Base-by-base conservation (phyloP, 2,888 invertebrate species). In the Cotesia congregata region DNA sequence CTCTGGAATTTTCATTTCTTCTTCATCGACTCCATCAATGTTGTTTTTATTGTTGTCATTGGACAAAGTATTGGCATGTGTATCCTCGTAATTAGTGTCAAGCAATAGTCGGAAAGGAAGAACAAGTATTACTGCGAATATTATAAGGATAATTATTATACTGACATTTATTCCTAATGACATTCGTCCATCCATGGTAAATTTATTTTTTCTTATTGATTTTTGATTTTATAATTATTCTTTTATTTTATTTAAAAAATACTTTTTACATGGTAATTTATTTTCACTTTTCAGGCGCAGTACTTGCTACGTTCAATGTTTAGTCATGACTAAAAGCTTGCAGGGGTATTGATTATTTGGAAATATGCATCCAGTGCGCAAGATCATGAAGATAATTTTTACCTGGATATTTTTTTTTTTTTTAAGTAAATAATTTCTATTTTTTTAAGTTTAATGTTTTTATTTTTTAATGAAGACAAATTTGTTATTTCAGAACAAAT, bases 131-230 rank as follows among this genome's bases (percentile, higher is more conserved):
- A 85, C 85, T 9, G 85, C 83, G 78, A 87, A 88, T 79, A 88
- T 86, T 77, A 83, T 77, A 4, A 87, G 75, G 39, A 83, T 84
- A n/a, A 86, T n/a, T 12, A 87, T 72, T 17, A 88, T 85, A 65
- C 86, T 83, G 62, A 87, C 77, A 77, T 87, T 87, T 40, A 88
- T 85, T 15, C 85, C 87, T 40, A 87, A 64, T 12, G 85, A 82
- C 20, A 85, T 70, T 39, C 81, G 82, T 73, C 79, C 82, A 69
- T 84, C 85, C 77, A 82, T 84, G 76, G 5, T 20, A 17, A 17
- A 1, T 30, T 65, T 65, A 20, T 65, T 65, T 65, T 30, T 65
- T 65, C 30, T 30, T 7, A 12, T 5, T 6, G 30, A 6, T 30
- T 20, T 30, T 12, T 65, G 30, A 50, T 50, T 65, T 65, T 65